Evolutionary conservation across 2,888 invertebrate species (phyloP), one percentile per base, ranked within the genome.

Genomic region (Craniophora ligustri): DNA sequence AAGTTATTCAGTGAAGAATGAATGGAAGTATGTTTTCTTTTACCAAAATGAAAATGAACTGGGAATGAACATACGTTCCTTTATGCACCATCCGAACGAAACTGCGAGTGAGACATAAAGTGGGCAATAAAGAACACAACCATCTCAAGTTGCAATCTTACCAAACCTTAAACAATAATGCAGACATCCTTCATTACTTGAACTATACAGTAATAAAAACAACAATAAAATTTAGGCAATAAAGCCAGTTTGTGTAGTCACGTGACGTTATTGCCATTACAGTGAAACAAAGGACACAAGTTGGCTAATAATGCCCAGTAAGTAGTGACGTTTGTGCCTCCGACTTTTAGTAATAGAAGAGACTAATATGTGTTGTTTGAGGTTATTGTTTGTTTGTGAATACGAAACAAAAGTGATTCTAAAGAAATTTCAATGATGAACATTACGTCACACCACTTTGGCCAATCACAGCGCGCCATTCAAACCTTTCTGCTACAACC

Each of bases 211-310:
- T 21, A 54, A 63, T 68, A 68, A 63, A 67, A 66, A 51, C 54
- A 50, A 47, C 40, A 56, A 63, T 63, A 69, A 59, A 64, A 61
- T 51, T 54, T 63, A 42, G 39, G 38, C 54, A 63, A 57, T 67
- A 67, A 61, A 61, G 18, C 47, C 40, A 59, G 53, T 66, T 40
- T 36, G 60, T 55, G 47, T 60, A 55, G 38, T 34, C 19, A 51
- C 49, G 35, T 45, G 44, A 46, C 61, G 19, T 61, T 63, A 61
- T 21, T 55, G 55, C 30, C 35, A 41, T 69, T 41, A 47, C 31
- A 39, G 18, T 23, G 19, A 38, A 48, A 69, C 61, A 67, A 55
- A 61, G 49, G 58, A 61, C 40, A 55, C 35, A 72, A 72, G 63
- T 72, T 72, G 13, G 28, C 49, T 54, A 66, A 60, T 65, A 67